A percentile compares a stretch with the other conserved stretches of the same genome.
These are phyloP conservation scores for Montipora cactus DNA, from an alignment of 64 coral and sea anemone genomes.

Conservation along the genomic window DNA sequence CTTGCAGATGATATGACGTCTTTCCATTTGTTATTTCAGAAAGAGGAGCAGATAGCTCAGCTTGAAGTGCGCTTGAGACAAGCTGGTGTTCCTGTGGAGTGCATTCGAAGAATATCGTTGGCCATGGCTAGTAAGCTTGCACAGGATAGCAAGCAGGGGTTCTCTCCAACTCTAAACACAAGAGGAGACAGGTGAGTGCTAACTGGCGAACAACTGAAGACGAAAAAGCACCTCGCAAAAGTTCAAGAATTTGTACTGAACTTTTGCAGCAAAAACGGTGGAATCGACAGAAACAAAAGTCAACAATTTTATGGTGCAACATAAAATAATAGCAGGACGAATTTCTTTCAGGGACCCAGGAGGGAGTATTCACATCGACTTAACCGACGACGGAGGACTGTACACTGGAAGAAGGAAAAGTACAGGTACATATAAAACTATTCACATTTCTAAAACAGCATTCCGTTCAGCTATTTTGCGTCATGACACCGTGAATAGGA, in stretches of 20 bases:
- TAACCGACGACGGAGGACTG: not conserved
- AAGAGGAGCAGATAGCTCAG: constrained; percentile 48
- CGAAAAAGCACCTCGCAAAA: not conserved
- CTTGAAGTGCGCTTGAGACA: constrained; percentile 44
- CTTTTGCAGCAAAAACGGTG: too few species aligned
- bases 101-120: constrained; percentile 31
- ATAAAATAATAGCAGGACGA: too few species aligned
- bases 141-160: not conserved
- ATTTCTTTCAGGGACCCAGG: not conserved
- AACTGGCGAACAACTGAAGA: not conserved
- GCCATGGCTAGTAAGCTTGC: constrained; percentile 15
- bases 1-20: not conserved
- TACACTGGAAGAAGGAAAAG: not conserved
- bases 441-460: too few species aligned
- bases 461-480: too few species aligned
- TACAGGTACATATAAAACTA: not conserved
- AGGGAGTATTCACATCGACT: constrained; percentile 57
- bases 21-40: not conserved
- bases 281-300: too few species aligned
- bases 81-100: constrained; percentile 5
- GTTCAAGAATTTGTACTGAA: not conserved
- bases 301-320: not conserved
- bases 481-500: too few species aligned
- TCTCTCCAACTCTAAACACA: not conserved
- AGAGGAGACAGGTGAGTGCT: constrained; percentile 14